Percentiles rank a stretch among this genome's conserved stretches.
These are phyloP conservation scores for Harpalus rufipes DNA, from an alignment of 2,888 invertebrate species.

Conservation along the genomic window DNA sequence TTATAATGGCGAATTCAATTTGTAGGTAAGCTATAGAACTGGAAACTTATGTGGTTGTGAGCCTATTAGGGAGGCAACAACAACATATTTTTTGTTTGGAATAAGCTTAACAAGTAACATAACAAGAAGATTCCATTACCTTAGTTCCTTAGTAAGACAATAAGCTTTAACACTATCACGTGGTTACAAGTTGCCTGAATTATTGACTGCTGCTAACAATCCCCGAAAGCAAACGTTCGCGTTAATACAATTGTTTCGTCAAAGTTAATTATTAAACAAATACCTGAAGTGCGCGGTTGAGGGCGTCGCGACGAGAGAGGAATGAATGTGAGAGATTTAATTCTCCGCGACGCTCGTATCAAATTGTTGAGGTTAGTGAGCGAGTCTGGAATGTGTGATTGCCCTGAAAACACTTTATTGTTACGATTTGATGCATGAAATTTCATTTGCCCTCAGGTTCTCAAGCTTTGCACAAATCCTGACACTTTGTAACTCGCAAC, in stretches of 20 bases:
- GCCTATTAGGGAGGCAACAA: not conserved
- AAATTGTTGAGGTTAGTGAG: slow-evolving; percentile 39
- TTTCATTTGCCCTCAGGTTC: slow-evolving; percentile 14
- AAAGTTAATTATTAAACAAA: slow-evolving; percentile 63
- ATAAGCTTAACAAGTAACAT: slow-evolving; percentile 4
- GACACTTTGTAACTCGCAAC: not conserved
- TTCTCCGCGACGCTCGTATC: slow-evolving; percentile 45
- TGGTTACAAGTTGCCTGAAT: slow-evolving; percentile 36
- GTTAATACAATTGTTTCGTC: slow-evolving; percentile 57
- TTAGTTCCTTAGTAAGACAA: slow-evolving; percentile 37
- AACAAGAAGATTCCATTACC: slow-evolving; percentile 52
- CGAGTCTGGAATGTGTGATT: slow-evolving; percentile 25
- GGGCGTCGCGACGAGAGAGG: not conserved
- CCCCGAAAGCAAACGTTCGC: slow-evolving; percentile 52
- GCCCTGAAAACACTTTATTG: slow-evolving; percentile 20
- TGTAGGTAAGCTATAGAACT: not conserved
- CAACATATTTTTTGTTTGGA: slow-evolving; percentile 23
- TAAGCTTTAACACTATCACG: slow-evolving; percentile 39
- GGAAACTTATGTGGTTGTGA: not conserved
- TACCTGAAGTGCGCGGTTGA: slow-evolving; percentile 35
- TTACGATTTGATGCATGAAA: slow-evolving; percentile 42
- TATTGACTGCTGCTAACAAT: slow-evolving; percentile 57
- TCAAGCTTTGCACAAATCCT: not conserved
- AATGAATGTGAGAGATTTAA: slow-evolving; percentile 38
- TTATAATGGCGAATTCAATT: not conserved